phyloP scores from a whole-genome alignment of 2,888 invertebrate genomes.

The Conchocele bisecta region DNA sequence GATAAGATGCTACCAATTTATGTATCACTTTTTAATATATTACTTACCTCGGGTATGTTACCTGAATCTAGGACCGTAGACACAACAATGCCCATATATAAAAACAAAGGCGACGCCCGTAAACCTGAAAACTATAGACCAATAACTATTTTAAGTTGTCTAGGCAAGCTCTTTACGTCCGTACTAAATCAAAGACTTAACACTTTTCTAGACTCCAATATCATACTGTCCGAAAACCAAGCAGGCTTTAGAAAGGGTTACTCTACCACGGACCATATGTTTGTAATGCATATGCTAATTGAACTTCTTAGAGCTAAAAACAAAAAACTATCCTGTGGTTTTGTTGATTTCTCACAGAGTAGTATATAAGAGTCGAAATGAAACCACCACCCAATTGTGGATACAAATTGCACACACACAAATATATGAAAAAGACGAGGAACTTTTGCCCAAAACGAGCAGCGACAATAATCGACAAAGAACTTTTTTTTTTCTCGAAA shows the following conservation, averaged over 20 bases:
- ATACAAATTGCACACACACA: too few relatives aligned
- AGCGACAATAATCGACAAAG: too few relatives aligned
- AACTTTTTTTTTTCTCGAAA: too few relatives aligned
- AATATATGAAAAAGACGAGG: too few relatives aligned
- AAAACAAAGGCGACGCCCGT: constrained; percentile 19
- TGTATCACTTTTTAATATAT: constrained; percentile 28
- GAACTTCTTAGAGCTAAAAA: constrained; percentile 22
- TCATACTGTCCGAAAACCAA: constrained; percentile 41
- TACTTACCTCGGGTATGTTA: constrained; percentile 23
- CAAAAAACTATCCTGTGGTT: constrained; percentile 8
- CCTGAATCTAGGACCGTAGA: constrained; percentile 32
- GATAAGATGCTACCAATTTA: constrained; percentile 13
- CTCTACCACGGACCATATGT: constrained; percentile 20
- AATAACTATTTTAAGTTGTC: constrained; percentile 38
- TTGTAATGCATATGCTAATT: constrained; percentile 11
- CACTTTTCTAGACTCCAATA: constrained; percentile 16
- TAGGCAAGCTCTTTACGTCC: constrained; percentile 38
- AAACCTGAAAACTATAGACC: constrained; percentile 40
- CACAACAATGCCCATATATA: constrained; percentile 33
- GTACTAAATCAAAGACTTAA: constrained; percentile 31
- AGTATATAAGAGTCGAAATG: too few relatives aligned
- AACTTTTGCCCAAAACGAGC: too few relatives aligned
- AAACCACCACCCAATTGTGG: too few relatives aligned
- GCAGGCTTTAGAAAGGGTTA: constrained; percentile 40
- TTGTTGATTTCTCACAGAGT: neutral